Percentiles rank a stretch among this genome's conserved stretches.
phyloP scores from a whole-genome alignment of 1,140 invertebrate genomes.

The Drosophila bipectinata region DNA sequence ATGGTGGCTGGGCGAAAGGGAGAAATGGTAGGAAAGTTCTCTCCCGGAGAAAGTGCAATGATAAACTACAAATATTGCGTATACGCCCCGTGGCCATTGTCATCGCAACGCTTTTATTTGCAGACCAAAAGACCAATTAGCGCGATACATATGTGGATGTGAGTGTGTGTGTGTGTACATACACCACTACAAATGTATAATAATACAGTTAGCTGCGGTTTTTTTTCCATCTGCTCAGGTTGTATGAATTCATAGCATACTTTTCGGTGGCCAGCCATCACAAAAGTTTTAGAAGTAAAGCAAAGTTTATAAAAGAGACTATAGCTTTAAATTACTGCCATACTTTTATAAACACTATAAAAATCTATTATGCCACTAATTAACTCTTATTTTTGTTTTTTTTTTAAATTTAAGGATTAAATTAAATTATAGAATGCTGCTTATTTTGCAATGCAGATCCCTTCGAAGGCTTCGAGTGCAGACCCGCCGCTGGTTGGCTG shows the following conservation, averaged over 20 bases:
- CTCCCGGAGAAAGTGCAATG: conserved; percentile 29
- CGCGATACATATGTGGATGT: conserved; percentile 30
- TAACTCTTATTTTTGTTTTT: not conserved
- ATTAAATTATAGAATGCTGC: conserved; percentile 33
- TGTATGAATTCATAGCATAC: conserved; percentile 21
- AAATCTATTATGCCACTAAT: too few species aligned
- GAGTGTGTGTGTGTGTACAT: not conserved
- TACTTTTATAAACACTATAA: too few species aligned
- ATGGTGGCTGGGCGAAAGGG: not conserved
- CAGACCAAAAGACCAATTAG: conserved; percentile 67
- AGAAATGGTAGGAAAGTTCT: too few species aligned
- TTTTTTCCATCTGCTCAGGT: conserved; percentile 13
- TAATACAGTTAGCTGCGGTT: not conserved
- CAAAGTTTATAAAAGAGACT: not conserved
- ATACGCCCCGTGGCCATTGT: conserved; percentile 70
- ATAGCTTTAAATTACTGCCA: too few species aligned
- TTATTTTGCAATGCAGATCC: conserved; percentile 18
- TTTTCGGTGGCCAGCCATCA: conserved; percentile 11
- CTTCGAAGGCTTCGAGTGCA: conserved; percentile 29
- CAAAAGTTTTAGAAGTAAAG: not conserved
- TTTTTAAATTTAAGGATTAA: not conserved
- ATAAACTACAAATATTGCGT: conserved; percentile 73
- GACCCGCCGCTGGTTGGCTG: conserved; percentile 26
- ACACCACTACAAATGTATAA: not conserved
- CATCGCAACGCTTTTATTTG: conserved; percentile 61